Percentiles rank a stretch among this genome's conserved stretches.
Conservation (phyloP, 1,140 invertebrate genomes). For the Zeugodacus cucurbitae region DNA sequence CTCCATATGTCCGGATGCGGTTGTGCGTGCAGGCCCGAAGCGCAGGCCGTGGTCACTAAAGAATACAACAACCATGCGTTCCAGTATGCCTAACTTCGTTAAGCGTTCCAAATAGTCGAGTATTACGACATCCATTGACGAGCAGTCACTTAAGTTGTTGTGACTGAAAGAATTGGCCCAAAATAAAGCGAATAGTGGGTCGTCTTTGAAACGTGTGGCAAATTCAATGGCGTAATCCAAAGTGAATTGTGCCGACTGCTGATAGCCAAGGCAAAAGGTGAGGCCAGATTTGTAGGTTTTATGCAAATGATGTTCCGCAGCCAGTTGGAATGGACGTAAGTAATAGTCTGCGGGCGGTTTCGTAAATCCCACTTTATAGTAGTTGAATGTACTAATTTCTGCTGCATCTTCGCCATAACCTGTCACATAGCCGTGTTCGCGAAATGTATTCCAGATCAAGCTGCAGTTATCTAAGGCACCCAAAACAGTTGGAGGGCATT, state of each 20-base stretch:
- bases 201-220: conserved; percentile 67
- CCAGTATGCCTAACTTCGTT: conserved; percentile 70
- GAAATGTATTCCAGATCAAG: conserved; percentile 83
- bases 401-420: conserved; percentile 83
- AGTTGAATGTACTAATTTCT: conserved; percentile 84
- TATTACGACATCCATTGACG: conserved; percentile 74
- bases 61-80: conserved; percentile 80
- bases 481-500: conserved; percentile 68
- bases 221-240: conserved; percentile 72
- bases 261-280: conserved; percentile 72
- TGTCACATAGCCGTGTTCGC: conserved; percentile 78
- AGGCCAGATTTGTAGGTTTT: conserved; percentile 60
- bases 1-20: conserved; percentile 83
- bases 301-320: conserved; percentile 71
- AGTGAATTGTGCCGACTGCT: conserved; percentile 70
- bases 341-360: conserved; percentile 86
- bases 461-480: conserved; percentile 74
- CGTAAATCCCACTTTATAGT: conserved; percentile 80
- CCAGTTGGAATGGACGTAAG: conserved; percentile 78
- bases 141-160: conserved; percentile 79
- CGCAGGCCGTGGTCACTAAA: conserved; percentile 94
- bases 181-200: conserved; percentile 80
- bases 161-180: conserved; percentile 84
- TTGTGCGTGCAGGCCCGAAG: conserved; percentile 80
- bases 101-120: conserved; percentile 71